Evolutionary conservation across 2,113 vertebrate species (phyloP).

Genomic region (Psilopsiagon aymara): DNA sequence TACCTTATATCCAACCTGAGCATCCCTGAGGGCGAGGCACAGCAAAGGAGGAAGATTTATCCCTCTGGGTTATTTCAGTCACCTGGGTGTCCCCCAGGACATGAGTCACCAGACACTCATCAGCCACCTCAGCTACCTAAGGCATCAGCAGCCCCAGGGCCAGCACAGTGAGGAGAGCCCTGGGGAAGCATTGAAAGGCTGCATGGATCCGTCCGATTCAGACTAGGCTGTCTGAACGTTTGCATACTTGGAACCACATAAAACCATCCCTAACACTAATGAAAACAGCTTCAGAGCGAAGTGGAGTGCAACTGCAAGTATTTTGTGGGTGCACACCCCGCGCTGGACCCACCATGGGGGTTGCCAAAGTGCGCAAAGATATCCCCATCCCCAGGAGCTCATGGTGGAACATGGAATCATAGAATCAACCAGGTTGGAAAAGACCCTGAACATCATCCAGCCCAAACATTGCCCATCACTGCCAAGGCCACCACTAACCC

Average conservation of each 20-base stretch:
- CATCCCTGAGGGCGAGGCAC: accelerated
- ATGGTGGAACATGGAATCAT: accelerated
- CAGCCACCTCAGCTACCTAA: background rate
- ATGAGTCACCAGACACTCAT: slow-evolving; percentile 41
- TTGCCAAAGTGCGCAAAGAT: background rate
- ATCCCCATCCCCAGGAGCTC: background rate
- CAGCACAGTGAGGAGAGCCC: accelerated
- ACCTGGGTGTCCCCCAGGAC: background rate
- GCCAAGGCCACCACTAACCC: too few relatives aligned
- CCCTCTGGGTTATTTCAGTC: background rate
- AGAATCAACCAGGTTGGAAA: too few relatives aligned
- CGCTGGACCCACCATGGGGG: accelerated
- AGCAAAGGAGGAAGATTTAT: background rate
- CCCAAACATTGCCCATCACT: too few relatives aligned
- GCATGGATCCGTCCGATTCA: background rate
- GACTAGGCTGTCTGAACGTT: background rate
- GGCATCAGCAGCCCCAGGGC: background rate
- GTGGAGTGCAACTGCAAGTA: background rate
- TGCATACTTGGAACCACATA: background rate
- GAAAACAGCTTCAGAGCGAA: background rate
- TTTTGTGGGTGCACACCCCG: accelerated
- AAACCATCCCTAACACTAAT: background rate
- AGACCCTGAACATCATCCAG: too few relatives aligned
- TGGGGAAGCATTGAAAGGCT: background rate
- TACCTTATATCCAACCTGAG: background rate